Percentiles rank a stretch among this genome's conserved stretches.
These are phyloP conservation scores for Scytalopus superciliaris DNA, from an alignment of 2,113 vertebrate species.

Conservation along the genomic window DNA sequence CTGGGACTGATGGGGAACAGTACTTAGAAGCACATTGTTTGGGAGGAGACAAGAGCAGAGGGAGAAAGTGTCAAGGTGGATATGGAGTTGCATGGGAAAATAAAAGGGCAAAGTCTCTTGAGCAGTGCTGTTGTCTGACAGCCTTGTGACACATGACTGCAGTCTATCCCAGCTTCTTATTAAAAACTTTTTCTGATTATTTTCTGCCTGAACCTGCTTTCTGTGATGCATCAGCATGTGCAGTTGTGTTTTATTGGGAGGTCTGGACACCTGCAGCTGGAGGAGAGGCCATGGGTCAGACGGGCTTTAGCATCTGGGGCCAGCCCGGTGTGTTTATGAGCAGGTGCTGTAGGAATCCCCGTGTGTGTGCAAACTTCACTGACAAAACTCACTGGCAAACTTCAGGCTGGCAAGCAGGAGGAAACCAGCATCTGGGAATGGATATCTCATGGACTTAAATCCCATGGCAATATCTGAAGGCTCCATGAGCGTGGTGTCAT, in stretches of 20 bases:
- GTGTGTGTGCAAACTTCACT: accelerated
- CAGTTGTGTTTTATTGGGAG: neutral
- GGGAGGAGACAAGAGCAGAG: neutral
- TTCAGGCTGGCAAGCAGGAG: neutral
- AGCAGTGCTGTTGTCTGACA: neutral
- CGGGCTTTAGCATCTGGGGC: neutral
- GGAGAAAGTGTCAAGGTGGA: neutral
- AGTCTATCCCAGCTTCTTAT: neutral
- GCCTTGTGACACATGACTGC: neutral
- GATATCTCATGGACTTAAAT: neutral
- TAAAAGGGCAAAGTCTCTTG: neutral
- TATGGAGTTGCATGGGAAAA: neutral
- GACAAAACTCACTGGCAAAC: neutral
- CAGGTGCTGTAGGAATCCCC: accelerated
- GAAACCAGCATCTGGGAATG: neutral
- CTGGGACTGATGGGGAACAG: neutral
- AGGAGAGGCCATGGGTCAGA: neutral
- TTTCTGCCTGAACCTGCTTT: neutral
- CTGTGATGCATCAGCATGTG: neutral
- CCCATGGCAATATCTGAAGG: neutral
- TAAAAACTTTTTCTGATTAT: neutral
- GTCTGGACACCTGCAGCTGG: neutral
- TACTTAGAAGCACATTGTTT: neutral
- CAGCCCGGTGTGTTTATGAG: neutral
- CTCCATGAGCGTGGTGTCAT: accelerated